These are phyloP conservation scores for Alosa alosa DNA, from an alignment of 2,113 vertebrate genomes.

Conservation along the genomic window DNA sequence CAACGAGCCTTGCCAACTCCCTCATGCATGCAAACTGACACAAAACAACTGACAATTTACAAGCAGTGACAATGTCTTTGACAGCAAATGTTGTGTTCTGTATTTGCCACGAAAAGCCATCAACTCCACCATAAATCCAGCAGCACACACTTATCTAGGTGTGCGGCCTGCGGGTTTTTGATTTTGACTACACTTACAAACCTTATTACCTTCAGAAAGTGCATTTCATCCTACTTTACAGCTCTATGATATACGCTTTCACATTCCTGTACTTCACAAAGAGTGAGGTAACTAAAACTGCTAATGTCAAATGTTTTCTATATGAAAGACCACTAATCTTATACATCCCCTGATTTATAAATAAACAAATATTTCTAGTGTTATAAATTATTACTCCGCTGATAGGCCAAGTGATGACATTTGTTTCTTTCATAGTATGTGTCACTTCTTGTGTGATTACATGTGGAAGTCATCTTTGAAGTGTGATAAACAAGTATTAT, in stretches of 20 bases:
- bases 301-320: not conserved
- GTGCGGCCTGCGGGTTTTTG: not conserved
- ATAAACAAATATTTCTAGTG: not conserved
- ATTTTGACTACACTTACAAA: not conserved
- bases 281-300: not conserved
- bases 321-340: not conserved
- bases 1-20: conserved; percentile 31
- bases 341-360: not conserved
- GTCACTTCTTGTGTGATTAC: not conserved
- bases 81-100: conserved; percentile 17
- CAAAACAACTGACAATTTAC: conserved; percentile 21
- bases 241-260: not conserved
- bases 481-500: not conserved
- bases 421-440: not conserved
- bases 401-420: not conserved
- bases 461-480: not conserved
- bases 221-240: not conserved
- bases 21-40: conserved; percentile 29
- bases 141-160: not conserved
- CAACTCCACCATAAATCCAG: not conserved
- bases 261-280: not conserved
- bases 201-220: not conserved
- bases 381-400: not conserved
- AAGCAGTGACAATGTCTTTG: not conserved
- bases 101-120: conserved; percentile 3